Evolutionary conservation across 2,113 vertebrate genomes (phyloP).

Genomic region (Gambusia affinis): DNA sequence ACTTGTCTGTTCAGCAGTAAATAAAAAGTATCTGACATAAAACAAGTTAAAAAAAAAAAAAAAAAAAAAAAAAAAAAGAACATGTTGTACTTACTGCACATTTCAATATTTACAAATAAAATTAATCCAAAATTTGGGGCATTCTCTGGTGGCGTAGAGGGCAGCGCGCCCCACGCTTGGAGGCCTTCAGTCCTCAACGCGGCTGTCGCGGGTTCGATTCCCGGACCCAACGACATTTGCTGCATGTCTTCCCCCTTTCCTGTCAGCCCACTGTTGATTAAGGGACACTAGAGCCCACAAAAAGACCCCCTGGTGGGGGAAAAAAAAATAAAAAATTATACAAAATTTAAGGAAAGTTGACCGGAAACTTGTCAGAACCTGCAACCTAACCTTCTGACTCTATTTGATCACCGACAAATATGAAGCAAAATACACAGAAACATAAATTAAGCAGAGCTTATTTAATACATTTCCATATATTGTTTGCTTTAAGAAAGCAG

Average conservation of each 20-base stretch:
- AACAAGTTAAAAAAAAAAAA: no score
- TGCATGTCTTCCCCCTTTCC: no score
- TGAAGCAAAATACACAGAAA: not conserved
- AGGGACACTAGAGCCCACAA: no score
- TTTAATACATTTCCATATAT: not conserved
- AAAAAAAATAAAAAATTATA: not conserved
- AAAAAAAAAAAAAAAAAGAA: not conserved
- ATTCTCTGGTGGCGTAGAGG: no score
- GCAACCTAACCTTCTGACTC: not conserved
- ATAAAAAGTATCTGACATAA: no score
- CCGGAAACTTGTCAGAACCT: not conserved
- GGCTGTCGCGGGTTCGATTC: no score
- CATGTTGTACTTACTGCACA: not conserved
- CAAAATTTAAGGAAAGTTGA: not conserved
- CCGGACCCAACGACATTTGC: no score
- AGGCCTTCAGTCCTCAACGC: no score
- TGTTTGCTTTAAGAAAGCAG: not conserved
- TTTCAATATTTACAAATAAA: not conserved
- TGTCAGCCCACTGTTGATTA: no score
- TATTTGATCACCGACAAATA: not conserved
- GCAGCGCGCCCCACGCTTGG: no score
- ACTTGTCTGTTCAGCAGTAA: no score
- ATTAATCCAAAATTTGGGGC: not conserved
- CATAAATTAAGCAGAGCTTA: not conserved
- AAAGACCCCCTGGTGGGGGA: no score